phyloP scores from a whole-genome alignment of 2,888 invertebrate genomes.

The Eupithecia inturbata region DNA sequence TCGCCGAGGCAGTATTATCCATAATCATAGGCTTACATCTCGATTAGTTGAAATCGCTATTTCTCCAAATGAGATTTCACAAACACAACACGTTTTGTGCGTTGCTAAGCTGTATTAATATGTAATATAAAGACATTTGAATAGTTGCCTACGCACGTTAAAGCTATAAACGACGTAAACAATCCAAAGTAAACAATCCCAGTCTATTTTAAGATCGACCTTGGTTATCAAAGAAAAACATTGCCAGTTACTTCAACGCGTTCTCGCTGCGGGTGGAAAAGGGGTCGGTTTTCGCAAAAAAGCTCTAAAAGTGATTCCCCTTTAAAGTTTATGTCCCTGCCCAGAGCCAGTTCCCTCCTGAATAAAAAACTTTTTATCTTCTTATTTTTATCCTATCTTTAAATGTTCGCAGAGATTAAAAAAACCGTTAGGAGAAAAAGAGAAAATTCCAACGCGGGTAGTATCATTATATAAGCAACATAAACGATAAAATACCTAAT shows the following conservation, averaged over 20 bases:
- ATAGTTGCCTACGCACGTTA: neutral
- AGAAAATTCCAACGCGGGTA: conserved; percentile 36
- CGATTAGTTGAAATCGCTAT: conserved; percentile 35
- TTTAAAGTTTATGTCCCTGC: conserved; percentile 48
- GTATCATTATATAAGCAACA: conserved; percentile 42
- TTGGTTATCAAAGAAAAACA: conserved; percentile 44
- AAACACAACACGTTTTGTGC: conserved; percentile 19
- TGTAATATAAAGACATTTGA: neutral
- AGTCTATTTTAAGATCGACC: conserved; percentile 39
- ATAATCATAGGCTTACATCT: conserved; percentile 40
- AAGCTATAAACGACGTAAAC: neutral
- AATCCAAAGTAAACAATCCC: conserved; percentile 30
- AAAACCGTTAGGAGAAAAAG: conserved; percentile 45
- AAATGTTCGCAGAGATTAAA: conserved; percentile 46
- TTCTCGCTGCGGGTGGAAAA: conserved; percentile 44
- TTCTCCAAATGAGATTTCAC: conserved; percentile 27
- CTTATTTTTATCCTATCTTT: conserved; percentile 41
- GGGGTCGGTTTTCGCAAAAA: conserved; percentile 44
- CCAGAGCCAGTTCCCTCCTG: conserved; percentile 45
- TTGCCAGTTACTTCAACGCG: conserved; percentile 43
- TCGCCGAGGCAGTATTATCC: conserved; percentile 26
- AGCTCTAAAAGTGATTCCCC: conserved; percentile 46
- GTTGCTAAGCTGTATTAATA: neutral
- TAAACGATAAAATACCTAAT: conserved; percentile 45
- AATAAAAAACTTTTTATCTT: conserved; percentile 46